Evolutionary conservation across 2,888 invertebrate genomes (phyloP), one percentile per base, ranked within the genome.

Genomic region (Plebejus argus): DNA sequence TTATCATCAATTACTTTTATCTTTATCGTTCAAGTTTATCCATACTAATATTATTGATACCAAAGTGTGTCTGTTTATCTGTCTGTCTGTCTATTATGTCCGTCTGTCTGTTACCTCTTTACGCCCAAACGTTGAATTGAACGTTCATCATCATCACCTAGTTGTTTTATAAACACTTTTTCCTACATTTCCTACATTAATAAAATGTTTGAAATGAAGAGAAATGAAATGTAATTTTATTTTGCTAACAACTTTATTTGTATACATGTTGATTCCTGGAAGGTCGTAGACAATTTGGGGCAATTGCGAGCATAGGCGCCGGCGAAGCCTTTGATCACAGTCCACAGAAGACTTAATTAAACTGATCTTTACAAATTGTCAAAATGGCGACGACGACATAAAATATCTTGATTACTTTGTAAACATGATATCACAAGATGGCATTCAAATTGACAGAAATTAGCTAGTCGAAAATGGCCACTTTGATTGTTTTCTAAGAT

Each of bases 341-440:
- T 33, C 33, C 66, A 33, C 66, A 66, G 28, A 66, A 18, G 66
- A 66, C 66, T 28, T 66, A 66, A 66, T 66, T 66, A 66, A 28
- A 66, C 66, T 66, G 66, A 66, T 66, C 66, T 18, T 33, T 33
- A 66, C 66, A 33, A 66, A 61, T 61, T 61, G 61, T 61, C 61
- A 61, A 61, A 61, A 66, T 66, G 66, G 66, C 66, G 66, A 28
- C 66, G 66, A 6, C 20, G 61, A 61, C 28, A 66, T 23, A 4
- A 66, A 61, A 61, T 23, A 66, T 66, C 15, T 66, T 66, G 66
- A 66, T 66, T 66, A 28, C 28, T 2, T 33, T 33, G 66, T 66
- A 18, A 66, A 28, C 66, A 66, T 1, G 28, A 45, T 45, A 45
- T 10, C 45, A 45, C 45, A 12, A 45, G 10, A 45, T 45, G 3